Evolutionary conservation across 2,888 invertebrate genomes (phyloP), one percentile per base, ranked within the genome.

Genomic region (Meteorus cinctellus): DNA sequence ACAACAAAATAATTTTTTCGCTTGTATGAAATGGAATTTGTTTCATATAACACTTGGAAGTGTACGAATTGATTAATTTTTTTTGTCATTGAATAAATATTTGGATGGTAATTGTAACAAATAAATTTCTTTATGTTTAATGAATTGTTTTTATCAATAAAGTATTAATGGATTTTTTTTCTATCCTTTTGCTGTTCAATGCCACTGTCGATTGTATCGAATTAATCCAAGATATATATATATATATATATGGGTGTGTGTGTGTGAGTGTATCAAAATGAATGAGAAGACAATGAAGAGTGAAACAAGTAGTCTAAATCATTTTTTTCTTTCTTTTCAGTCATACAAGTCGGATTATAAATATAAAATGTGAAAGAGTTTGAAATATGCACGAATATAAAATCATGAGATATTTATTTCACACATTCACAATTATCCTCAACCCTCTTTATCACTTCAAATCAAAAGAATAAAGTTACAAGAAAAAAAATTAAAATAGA

Each of bases 261-360:
- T 8, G 41, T 41, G 8, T 41, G 41, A 4, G 8, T 34, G 34
- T 16, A 24, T n/a, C n/a, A n/a, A n/a, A n/a, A n/a, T n/a, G n/a
- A n/a, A n/a, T n/a, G n/a, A n/a, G n/a, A 67, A 67, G 41, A 67
- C 41, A 10, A 67, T 67, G 41, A 67, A n/a, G 27, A 14, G 16
- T 14, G 16, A n/a, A 48, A 48, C 4, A 48, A 48, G 24, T 24
- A 24, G 24, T 24, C 1, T 24, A 24, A 24, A 24, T 24, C 24
- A 24, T 24, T 24, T 24, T 24, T 24, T 24, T 34, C 8, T 34
- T 34, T 8, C 34, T 34, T 34, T 34, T 34, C 34, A 34, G 34
- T 34, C 8, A 8, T 34, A 34, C 34, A 34, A 34, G 34, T 34
- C 55, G 55, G 55, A 55, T 55, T 55, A 55, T 55, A 55, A 55